Conservation (phyloP, 2,113 vertebrate species). For the Himantopus leucocephalus region DNA sequence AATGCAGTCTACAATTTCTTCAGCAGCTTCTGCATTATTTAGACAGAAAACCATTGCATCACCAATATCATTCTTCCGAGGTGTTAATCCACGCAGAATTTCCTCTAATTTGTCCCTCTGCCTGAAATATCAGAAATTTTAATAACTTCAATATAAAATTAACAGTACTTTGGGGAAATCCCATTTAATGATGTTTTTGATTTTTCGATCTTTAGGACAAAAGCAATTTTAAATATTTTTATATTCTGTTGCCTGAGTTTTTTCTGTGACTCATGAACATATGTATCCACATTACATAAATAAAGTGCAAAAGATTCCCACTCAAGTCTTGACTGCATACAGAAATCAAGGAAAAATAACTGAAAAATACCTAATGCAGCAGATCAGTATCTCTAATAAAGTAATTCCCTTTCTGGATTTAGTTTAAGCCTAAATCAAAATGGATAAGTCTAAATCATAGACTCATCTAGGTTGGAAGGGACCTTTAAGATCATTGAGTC, state of each 20-base stretch:
- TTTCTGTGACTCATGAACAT: neutral
- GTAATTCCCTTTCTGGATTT: neutral
- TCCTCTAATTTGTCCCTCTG: constrained; percentile 97
- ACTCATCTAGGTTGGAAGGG: too few species aligned
- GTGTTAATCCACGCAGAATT: constrained; percentile 89
- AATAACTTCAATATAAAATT: neutral
- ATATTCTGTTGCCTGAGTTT: neutral
- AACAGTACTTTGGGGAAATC: neutral
- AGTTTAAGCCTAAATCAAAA: neutral
- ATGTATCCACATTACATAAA: neutral
- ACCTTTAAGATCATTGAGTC: too few species aligned
- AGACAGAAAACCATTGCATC: constrained; percentile 98
- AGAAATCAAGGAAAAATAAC: neutral
- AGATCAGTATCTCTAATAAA: neutral
- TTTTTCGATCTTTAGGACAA: neutral
- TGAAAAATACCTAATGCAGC: neutral
- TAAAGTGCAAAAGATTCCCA: neutral
- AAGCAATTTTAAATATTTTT: neutral
- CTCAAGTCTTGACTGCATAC: neutral
- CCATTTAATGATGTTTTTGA: neutral
- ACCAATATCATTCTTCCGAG: constrained; percentile 91
- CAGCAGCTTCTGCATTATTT: constrained; percentile 93
- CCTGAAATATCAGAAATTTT: constrained; percentile 71
- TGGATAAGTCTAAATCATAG: neutral
- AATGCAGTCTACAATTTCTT: constrained; percentile 97